Evolutionary conservation across 2,797 vertebrate genomes (phyloP), one percentile per base, ranked within the genome.

Genomic region (Tenualosa thibaudeaui): DNA sequence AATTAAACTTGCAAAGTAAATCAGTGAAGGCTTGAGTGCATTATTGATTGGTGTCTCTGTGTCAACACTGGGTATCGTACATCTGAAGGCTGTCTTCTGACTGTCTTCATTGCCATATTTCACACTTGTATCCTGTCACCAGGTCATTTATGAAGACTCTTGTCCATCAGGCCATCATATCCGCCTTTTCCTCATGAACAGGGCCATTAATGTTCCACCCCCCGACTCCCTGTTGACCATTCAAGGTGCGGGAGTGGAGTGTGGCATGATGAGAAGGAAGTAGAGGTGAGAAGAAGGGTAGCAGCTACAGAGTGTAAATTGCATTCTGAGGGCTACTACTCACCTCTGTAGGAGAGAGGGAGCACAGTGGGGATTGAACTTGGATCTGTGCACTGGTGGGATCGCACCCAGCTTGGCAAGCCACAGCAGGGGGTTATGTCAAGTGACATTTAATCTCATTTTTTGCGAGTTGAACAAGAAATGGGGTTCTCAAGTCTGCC

Each of bases 381-480:
- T 7, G 40, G 37, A 10, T 78, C 71, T 78, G 17, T 78, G 71
- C 68, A 43, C 40, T 78, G 71, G 40, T 37, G 65, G 65, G 26
- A 71, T 71, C 26, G 0, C 26, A 15, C 26, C 31, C 37, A 37
- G 65, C 65, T 71, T 7, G 8, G 65, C 40, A 71, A 1, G 26
- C 26, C 65, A 37, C 65, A 10, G 26, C 62, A 37, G 65, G 65
- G 31, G 26, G 26, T 71, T 31, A 31, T 17, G 26, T 71, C 31
- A 71, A 40, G 65, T 71, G 65, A 71, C 65, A 71, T 71, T 71
- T 71, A 71, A 71, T 71, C 65, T 71, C 40, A 71, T 71, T 71
- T 31, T 71, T 3, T 40, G 12, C 26, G 4, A 71, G 65, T 31
- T 71, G 26, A 71, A 71, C 31, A 71, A 71, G 65, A 71, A 37